Evolutionary conservation across 2,113 vertebrate species (phyloP).

Genomic region (Paradoxurus hermaphroditus): DNA sequence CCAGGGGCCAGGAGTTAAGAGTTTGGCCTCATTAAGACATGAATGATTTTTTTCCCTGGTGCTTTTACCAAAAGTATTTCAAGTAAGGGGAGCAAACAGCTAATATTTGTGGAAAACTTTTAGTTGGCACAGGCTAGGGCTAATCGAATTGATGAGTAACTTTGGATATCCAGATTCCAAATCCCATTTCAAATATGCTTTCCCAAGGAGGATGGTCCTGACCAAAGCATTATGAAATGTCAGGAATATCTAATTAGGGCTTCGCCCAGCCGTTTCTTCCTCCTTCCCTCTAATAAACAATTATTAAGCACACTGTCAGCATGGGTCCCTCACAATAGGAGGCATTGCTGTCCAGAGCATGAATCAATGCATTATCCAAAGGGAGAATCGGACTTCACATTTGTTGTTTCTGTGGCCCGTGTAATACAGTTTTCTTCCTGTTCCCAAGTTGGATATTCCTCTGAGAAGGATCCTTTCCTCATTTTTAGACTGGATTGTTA

Average conservation of each 20-base stretch:
- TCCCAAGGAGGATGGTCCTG: neutral
- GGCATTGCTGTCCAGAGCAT: neutral
- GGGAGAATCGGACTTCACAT: neutral
- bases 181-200: neutral
- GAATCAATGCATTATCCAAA: neutral
- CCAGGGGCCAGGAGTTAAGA: neutral
- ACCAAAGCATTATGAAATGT: neutral
- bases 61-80: slow-evolving; percentile 6
- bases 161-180: neutral
- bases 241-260: neutral
- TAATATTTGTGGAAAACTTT: slow-evolving; percentile 35
- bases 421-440: neutral
- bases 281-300: neutral
- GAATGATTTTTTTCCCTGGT: neutral
- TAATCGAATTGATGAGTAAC: slow-evolving; percentile 33
- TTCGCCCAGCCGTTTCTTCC: neutral
- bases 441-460: neutral
- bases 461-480: neutral
- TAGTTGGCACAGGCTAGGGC: neutral
- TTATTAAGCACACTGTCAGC: neutral
- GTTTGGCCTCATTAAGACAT: neutral
- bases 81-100: neutral
- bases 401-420: neutral
- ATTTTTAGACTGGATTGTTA: neutral
- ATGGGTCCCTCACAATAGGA: neutral